A percentile compares a stretch with the other conserved stretches of the same genome.
Conservation (phyloP, 1,140 invertebrate genomes). For the Zaprionus capensis region DNA sequence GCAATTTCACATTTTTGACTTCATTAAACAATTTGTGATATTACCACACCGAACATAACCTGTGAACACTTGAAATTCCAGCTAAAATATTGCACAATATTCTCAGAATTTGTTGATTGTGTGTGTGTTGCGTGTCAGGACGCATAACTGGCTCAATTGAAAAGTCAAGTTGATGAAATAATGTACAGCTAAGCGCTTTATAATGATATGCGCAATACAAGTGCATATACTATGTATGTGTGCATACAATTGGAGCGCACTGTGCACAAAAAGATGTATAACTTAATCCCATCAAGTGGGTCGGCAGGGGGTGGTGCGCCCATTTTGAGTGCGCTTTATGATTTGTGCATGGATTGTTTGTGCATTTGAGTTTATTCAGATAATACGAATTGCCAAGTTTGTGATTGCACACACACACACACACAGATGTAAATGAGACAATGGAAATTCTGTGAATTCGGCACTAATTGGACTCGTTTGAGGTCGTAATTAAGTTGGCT, state of each 20-base stretch:
- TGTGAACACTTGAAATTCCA: neutral
- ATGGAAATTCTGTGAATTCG: conserved; percentile 18
- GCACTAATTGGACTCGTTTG: conserved; percentile 12
- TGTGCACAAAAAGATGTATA: conserved; percentile 1
- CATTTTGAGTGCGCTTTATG: conserved; percentile 8
- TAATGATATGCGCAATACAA: neutral
- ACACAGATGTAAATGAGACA: neutral
- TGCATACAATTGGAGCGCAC: conserved; percentile 11
- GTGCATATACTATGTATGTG: conserved; percentile 1
- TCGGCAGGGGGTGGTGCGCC: neutral
- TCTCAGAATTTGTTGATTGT: neutral
- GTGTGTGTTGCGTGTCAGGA: neutral
- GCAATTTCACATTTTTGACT: neutral
- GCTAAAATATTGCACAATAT: neutral
- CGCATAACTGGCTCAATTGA: neutral
- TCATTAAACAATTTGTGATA: neutral
- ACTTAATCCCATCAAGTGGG: conserved; percentile 6
- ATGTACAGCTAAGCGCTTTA: neutral
- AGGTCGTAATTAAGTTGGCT: conserved; percentile 46
- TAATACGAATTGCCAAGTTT: neutral
- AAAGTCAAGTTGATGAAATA: conserved; percentile 1
- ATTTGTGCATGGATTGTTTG: neutral
- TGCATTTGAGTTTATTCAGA: neutral
- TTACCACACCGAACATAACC: neutral
- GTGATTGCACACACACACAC: neutral